Percentiles rank a stretch among this genome's conserved stretches.
These are phyloP conservation scores for Oryctes rhinoceros DNA, from an alignment of 1,140 invertebrate species.

Conservation along the genomic window DNA sequence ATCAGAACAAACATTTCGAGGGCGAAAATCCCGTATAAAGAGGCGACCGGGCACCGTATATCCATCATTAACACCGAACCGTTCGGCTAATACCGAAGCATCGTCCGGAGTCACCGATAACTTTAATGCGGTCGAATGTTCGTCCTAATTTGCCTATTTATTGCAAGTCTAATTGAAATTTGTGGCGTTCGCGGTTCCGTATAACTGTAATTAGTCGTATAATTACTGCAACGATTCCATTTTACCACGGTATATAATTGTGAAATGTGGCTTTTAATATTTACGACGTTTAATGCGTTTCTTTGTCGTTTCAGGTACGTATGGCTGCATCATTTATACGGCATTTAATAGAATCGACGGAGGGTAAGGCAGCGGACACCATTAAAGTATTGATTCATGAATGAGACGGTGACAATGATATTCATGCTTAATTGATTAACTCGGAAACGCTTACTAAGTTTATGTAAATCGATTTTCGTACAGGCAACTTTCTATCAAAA, in stretches of 20 bases:
- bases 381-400: neutral
- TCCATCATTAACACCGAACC: conserved; percentile 4
- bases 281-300: neutral
- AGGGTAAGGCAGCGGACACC: neutral
- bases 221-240: no score
- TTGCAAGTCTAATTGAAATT: conserved; percentile 2
- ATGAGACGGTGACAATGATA: no score
- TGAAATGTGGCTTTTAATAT: no score
- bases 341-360: neutral
- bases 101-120: neutral
- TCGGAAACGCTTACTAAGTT: no score
- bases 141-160: conserved; percentile 1
- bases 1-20: neutral
- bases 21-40: conserved; percentile 1
- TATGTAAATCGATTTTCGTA: no score
- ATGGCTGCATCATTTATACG: neutral
- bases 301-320: neutral
- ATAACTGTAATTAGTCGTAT: neutral
- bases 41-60: neutral
- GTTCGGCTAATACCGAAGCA: neutral
- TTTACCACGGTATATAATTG: no score
- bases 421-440: no score
- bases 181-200: neutral
- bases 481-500: no score
- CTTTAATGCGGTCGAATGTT: conserved; percentile 1